Evolutionary conservation across 2,113 vertebrate genomes (phyloP).

Genomic region (Litocranius walleri): DNA sequence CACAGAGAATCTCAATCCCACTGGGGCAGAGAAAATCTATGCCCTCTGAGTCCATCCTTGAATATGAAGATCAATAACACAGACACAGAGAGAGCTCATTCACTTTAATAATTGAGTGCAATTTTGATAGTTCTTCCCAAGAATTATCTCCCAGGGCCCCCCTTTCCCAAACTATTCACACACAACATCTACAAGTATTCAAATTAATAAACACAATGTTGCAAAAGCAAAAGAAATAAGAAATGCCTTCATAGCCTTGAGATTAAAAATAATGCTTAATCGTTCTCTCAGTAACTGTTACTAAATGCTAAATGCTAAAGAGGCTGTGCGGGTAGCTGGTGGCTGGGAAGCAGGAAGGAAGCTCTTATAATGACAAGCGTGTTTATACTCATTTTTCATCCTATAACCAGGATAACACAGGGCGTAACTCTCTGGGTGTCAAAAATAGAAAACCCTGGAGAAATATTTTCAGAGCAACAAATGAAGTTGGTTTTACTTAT

Average conservation of each 20-base stretch:
- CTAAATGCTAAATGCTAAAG: constrained; percentile 33
- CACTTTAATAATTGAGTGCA: constrained; percentile 40
- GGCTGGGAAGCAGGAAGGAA: neutral
- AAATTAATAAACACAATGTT: constrained; percentile 44
- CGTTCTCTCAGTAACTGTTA: neutral
- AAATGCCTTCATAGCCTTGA: constrained; percentile 29
- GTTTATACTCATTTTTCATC: constrained; percentile 33
- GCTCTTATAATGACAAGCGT: neutral
- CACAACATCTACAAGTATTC: neutral
- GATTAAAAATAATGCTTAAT: constrained; percentile 37
- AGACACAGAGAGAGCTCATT: constrained; percentile 18
- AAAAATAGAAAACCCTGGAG: neutral
- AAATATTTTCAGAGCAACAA: neutral
- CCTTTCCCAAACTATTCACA: neutral
- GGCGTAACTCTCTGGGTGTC: neutral
- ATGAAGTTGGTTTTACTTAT: neutral
- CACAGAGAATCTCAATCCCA: neutral
- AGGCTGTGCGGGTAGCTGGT: neutral
- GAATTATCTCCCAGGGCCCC: neutral
- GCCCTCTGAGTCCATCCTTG: neutral
- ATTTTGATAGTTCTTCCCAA: constrained; percentile 37
- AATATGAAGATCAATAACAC: constrained; percentile 32
- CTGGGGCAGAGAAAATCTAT: neutral
- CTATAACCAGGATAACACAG: neutral
- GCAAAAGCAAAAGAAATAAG: constrained; percentile 37